Evolutionary conservation across 1,140 invertebrate genomes (phyloP).

Genomic region (Lepidotrigona ventralis): DNA sequence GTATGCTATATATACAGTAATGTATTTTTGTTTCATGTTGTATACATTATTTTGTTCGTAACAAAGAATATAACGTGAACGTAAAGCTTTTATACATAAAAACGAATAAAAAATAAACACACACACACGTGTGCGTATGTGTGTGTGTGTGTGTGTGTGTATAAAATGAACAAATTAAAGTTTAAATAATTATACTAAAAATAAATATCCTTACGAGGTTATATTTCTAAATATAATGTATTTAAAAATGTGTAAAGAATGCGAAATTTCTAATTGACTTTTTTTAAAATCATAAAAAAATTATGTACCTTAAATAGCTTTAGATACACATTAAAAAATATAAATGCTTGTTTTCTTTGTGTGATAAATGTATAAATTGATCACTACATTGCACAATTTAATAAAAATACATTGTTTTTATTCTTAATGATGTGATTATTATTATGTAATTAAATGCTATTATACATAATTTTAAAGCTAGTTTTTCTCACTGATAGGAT

Average conservation of each 20-base stretch:
- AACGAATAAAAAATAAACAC: slow-evolving; percentile 5
- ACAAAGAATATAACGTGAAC: background rate
- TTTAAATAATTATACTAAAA: slow-evolving; percentile 6
- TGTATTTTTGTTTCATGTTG: slow-evolving; percentile 44
- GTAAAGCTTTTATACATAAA: slow-evolving; percentile 32
- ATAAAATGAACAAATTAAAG: background rate
- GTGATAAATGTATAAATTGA: slow-evolving; percentile 36
- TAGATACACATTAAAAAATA: slow-evolving; percentile 33
- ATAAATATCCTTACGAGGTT: slow-evolving; percentile 14
- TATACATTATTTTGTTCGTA: slow-evolving; percentile 12
- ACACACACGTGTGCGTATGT: background rate
- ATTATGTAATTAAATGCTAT: slow-evolving; percentile 27
- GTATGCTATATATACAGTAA: slow-evolving; percentile 11
- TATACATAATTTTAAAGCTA: slow-evolving; percentile 20
- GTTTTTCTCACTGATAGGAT: background rate
- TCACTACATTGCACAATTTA: slow-evolving; percentile 35
- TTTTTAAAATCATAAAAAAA: slow-evolving; percentile 25
- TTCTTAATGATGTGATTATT: slow-evolving; percentile 27
- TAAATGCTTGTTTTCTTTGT: slow-evolving; percentile 35
- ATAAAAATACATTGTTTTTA: slow-evolving; percentile 51
- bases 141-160: background rate
- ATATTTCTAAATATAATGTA: slow-evolving; percentile 31
- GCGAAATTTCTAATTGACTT: background rate
- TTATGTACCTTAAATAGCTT: slow-evolving; percentile 16
- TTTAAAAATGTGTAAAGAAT: slow-evolving; percentile 27